These are phyloP conservation scores for Mnemiopsis leidyi DNA, from an alignment of 37 sponge, comb jelly and placozoan genomes.

Conservation along the genomic window DNA sequence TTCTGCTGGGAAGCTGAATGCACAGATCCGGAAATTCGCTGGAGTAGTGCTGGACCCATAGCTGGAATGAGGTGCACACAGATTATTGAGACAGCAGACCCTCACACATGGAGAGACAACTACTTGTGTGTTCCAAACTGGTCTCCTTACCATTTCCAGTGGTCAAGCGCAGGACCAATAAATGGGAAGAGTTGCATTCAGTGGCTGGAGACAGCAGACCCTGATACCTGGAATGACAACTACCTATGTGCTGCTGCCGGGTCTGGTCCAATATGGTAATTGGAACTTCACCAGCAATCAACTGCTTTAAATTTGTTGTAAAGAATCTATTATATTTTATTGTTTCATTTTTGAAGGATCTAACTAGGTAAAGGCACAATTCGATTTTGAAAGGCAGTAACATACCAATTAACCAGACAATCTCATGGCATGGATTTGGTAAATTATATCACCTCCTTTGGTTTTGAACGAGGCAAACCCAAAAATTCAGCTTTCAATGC, in stretches of 20 bases:
- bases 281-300: too few relatives aligned
- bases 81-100: not conserved
- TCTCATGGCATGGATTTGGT: too few relatives aligned
- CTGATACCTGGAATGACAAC: slow-evolving; percentile 1
- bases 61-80: not conserved
- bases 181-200: not conserved
- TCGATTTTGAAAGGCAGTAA: too few relatives aligned
- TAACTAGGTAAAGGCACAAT: too few relatives aligned
- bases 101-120: slow-evolving; percentile 12
- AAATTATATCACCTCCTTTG: too few relatives aligned
- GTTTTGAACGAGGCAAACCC: too few relatives aligned
- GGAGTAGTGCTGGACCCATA: not conserved
- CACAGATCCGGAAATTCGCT: not conserved
- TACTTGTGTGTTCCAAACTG: not conserved
- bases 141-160: not conserved
- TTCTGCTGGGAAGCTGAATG: not conserved
- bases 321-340: too few relatives aligned
- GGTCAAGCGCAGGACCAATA: not conserved
- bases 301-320: too few relatives aligned
- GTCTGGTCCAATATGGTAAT: not conserved
- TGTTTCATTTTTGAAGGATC: too few relatives aligned
- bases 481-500: too few relatives aligned
- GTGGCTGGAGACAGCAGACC: not conserved
- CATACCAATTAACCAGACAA: too few relatives aligned
- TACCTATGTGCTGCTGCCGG: not conserved